phyloP scores from a whole-genome alignment of 2,888 invertebrate genomes.

The Xestoiulus laeticollis region DNA sequence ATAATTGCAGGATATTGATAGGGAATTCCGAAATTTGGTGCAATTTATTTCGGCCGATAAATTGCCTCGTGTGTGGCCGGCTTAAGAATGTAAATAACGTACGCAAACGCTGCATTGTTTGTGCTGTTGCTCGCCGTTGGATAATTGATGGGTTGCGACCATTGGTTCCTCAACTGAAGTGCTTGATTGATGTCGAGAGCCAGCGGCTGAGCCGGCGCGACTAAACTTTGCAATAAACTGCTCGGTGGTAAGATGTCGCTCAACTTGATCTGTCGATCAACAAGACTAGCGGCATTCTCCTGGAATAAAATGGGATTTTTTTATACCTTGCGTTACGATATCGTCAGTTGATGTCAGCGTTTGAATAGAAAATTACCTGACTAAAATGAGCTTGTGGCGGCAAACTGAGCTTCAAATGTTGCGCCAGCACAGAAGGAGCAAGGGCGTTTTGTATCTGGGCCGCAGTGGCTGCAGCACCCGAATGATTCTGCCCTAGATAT shows the following conservation, averaged over 20 bases:
- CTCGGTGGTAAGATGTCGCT: conserved; percentile 9
- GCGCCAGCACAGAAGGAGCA: conserved; percentile 8
- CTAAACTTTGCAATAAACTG: background rate
- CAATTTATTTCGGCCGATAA: no score
- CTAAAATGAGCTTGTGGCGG: conserved; percentile 1
- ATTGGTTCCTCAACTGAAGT: background rate
- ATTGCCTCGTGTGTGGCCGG: no score
- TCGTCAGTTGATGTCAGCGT: background rate
- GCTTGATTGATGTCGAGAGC: background rate
- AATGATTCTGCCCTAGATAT: conserved; percentile 34
- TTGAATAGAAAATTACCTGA: conserved; percentile 27
- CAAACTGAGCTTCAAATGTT: conserved; percentile 1
- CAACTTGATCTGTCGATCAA: conserved; percentile 27
- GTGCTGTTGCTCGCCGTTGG: background rate
- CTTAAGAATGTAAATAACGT: background rate
- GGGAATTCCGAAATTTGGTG: no score
- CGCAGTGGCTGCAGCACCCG: background rate
- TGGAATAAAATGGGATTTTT: background rate
- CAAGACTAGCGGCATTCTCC: background rate
- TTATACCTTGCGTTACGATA: no score
- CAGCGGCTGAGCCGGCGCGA: background rate
- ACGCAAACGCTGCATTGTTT: background rate
- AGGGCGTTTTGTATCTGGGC: background rate
- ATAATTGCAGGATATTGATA: no score
- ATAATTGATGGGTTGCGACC: background rate